Percentiles rank a stretch among this genome's conserved stretches.
Conservation (phyloP, 2,888 invertebrate genomes). For the Malthinus seriepunctatus region DNA sequence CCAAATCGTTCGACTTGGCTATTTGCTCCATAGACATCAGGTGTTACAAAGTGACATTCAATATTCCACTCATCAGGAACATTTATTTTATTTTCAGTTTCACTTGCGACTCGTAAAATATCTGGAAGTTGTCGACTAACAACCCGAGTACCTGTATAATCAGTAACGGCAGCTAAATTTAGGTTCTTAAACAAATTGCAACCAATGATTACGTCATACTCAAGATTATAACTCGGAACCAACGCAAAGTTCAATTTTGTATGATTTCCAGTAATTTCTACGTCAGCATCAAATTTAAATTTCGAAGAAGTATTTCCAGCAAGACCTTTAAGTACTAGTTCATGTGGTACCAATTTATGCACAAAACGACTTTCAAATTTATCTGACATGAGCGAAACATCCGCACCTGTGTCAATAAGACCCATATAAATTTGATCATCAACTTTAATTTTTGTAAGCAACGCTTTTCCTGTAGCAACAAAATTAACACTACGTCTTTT, state of each 20-base stretch:
- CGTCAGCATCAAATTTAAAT: constrained; percentile 6
- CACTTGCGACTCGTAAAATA: constrained; percentile 7
- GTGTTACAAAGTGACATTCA: constrained; percentile 5
- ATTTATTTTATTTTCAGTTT: neutral
- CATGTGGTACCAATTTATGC: neutral
- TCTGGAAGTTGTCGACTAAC: constrained; percentile 6
- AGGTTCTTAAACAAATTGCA: constrained; percentile 16
- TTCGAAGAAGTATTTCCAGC: neutral
- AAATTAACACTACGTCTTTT: constrained; percentile 20
- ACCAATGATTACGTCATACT: constrained; percentile 21
- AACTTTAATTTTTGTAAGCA: constrained; percentile 4
- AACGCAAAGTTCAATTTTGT: constrained; percentile 10
- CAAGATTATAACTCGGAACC: constrained; percentile 12
- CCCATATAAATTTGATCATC: constrained; percentile 12
- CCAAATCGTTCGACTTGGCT: constrained; percentile 17
- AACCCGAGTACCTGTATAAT: constrained; percentile 9
- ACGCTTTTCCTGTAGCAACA: constrained; percentile 11
- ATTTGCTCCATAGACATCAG: constrained; percentile 2
- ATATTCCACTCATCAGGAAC: constrained; percentile 4
- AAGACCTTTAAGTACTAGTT: neutral
- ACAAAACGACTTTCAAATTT: constrained; percentile 8
- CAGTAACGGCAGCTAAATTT: constrained; percentile 10
- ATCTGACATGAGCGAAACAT: constrained; percentile 18
- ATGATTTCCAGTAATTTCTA: constrained; percentile 7
- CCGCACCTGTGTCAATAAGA: constrained; percentile 19